Conservation (phyloP, 92 coral and sea anemone species). For the Parazoanthus atlanticus region DNA sequence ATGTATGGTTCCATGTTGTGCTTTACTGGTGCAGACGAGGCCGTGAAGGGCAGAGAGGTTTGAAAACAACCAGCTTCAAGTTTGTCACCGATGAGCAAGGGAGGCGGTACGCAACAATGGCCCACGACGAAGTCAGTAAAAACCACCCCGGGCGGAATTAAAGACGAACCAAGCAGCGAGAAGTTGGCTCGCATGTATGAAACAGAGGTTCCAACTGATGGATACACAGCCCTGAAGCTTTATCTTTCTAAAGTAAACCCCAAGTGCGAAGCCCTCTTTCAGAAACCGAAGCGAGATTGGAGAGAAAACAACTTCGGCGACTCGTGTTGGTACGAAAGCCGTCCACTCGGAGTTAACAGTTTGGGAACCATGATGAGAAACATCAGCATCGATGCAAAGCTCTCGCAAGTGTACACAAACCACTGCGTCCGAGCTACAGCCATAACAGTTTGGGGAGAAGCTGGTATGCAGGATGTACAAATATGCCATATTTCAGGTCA, state of each 20-base stretch:
- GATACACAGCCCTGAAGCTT: constrained; percentile 24
- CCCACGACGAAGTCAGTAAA: constrained; percentile 40
- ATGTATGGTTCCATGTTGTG: constrained; percentile 48
- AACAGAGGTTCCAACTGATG: constrained; percentile 35
- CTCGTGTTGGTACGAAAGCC: too few relatives aligned
- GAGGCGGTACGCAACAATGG: background rate
- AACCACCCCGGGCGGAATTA: constrained; percentile 48
- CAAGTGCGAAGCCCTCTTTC: too few relatives aligned
- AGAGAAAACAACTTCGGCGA: too few relatives aligned
- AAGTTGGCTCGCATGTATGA: constrained; percentile 52
- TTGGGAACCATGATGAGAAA: constrained; percentile 26
- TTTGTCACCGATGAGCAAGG: constrained; percentile 29
- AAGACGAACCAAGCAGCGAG: constrained; percentile 20
- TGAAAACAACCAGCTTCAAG: constrained; percentile 22
- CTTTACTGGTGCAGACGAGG: constrained; percentile 49
- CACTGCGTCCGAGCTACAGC: constrained; percentile 56
- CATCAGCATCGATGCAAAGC: constrained; percentile 41
- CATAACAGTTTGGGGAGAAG: constrained; percentile 55
- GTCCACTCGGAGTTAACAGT: too few relatives aligned
- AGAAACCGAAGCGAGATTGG: too few relatives aligned
- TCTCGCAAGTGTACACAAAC: constrained; percentile 48
- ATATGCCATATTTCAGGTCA: constrained; percentile 60
- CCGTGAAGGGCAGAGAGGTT: constrained; percentile 29
- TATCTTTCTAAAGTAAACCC: too few relatives aligned
- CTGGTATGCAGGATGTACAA: constrained; percentile 51